Percentiles rank a stretch among this genome's conserved stretches.
These are phyloP conservation scores for Characodon lateralis DNA, from an alignment of 2,797 vertebrate species.

Conservation along the genomic window DNA sequence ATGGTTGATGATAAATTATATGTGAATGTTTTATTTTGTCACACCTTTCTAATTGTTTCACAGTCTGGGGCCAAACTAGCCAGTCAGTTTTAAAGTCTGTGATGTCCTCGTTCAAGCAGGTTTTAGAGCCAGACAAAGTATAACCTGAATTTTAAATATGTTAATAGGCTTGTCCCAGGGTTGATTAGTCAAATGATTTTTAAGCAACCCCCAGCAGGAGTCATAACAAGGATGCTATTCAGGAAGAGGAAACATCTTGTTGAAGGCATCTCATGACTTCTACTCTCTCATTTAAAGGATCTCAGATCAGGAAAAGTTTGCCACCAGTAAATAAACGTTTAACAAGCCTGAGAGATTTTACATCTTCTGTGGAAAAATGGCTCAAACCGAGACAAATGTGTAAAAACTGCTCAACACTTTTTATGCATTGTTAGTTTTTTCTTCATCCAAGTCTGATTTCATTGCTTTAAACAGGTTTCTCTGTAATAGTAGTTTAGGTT, in stretches of 20 bases:
- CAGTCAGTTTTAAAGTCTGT: not conserved
- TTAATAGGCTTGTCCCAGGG: not conserved
- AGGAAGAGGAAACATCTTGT: not conserved
- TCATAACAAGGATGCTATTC: not conserved
- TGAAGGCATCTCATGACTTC: too few relatives aligned
- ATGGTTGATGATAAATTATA: not conserved
- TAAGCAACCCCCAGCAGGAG: not conserved
- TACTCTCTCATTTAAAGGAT: not conserved
- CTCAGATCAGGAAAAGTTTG: not conserved
- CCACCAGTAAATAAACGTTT: not conserved
- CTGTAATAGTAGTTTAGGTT: not conserved
- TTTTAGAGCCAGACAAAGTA: not conserved
- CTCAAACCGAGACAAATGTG: too few relatives aligned
- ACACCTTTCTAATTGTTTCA: not conserved
- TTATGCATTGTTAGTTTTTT: too few relatives aligned
- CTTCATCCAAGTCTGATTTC: too few relatives aligned
- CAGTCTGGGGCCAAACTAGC: not conserved
- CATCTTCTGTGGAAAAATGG: too few relatives aligned
- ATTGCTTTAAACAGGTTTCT: too few relatives aligned
- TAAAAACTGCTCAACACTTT: too few relatives aligned
- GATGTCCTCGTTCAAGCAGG: not conserved
- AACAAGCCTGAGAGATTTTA: too few relatives aligned
- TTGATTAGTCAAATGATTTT: not conserved
- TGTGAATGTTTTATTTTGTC: not conserved
- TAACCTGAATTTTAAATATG: not conserved